phyloP scores from a whole-genome alignment of 2,113 vertebrate species.

The Hemibagrus wyckioides region DNA sequence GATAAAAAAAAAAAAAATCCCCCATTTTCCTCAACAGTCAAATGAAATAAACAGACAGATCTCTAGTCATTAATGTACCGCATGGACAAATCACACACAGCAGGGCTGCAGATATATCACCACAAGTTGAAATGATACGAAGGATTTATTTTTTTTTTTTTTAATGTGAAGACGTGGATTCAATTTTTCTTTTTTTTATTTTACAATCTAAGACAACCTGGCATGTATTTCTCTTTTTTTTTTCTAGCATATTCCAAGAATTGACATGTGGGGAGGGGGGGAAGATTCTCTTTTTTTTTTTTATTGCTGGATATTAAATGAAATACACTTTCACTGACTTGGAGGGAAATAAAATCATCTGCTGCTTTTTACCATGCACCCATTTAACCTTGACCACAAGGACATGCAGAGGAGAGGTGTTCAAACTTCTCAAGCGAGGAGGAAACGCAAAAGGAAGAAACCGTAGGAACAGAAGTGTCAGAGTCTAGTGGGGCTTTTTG shows the following conservation, averaged over 20 bases:
- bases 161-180: slow-evolving; percentile 80
- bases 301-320: slow-evolving; percentile 98
- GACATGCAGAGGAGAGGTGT: slow-evolving; percentile 91
- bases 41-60: neutral
- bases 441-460: slow-evolving; percentile 46
- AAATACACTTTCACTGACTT: slow-evolving; percentile 91
- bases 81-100: slow-evolving; percentile 45
- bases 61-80: neutral
- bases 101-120: slow-evolving; percentile 63
- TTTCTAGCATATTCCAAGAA: slow-evolving; percentile 87
- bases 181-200: slow-evolving; percentile 80
- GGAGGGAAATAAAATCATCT: slow-evolving; percentile 81
- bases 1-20: neutral
- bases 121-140: slow-evolving; percentile 81
- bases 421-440: slow-evolving; percentile 74
- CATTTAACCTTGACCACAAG: slow-evolving; percentile 97
- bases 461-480: slow-evolving; percentile 28
- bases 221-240: slow-evolving; percentile 74
- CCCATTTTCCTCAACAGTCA: neutral
- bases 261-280: slow-evolving; percentile 74
- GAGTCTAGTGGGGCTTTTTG: slow-evolving; percentile 53
- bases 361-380: slow-evolving; percentile 97
- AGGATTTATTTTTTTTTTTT: slow-evolving; percentile 88
- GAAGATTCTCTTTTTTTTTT: slow-evolving; percentile 59
- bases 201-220: slow-evolving; percentile 94